Percentiles rank a stretch among this genome's conserved stretches.
Conservation (phyloP, 1,140 invertebrate species). For the Papilio helenus region DNA sequence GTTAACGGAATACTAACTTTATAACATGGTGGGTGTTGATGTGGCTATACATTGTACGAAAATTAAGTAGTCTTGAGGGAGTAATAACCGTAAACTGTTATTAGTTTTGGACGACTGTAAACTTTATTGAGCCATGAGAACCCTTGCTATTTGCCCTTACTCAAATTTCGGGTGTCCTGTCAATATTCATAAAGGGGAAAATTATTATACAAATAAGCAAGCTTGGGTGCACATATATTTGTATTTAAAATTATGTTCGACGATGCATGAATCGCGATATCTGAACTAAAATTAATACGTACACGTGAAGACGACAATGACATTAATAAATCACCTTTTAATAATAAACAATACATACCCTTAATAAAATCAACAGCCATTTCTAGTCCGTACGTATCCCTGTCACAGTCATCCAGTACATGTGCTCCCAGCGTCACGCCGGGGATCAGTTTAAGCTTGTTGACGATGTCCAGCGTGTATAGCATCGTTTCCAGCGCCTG, state of each 20-base stretch:
- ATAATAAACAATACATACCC: conserved; percentile 84
- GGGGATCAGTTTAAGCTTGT: conserved; percentile 85
- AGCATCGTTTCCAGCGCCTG: conserved; percentile 97
- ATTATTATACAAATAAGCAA: background rate
- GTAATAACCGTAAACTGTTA: conserved; percentile 10
- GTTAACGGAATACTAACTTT: background rate
- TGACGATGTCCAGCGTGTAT: conserved; percentile 94
- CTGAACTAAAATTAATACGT: no score
- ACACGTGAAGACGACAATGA: no score
- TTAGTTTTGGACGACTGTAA: conserved; percentile 1
- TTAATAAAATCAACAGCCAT: conserved; percentile 99
- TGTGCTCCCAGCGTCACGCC: conserved; percentile 94
- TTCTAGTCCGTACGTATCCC: conserved; percentile 97
- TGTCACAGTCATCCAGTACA: conserved; percentile 97
- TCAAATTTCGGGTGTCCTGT: background rate
- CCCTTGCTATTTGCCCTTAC: background rate
- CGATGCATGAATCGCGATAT: no score
- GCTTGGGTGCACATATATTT: background rate
- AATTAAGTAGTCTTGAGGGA: background rate
- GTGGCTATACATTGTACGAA: background rate
- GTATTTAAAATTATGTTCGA: background rate
- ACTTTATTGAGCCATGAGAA: background rate
- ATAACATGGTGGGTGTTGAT: background rate
- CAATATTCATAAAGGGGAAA: background rate
- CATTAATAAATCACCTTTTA: conserved; percentile 12